Evolutionary conservation across 2,888 invertebrate genomes (phyloP).

Genomic region (Anaspis maculata): DNA sequence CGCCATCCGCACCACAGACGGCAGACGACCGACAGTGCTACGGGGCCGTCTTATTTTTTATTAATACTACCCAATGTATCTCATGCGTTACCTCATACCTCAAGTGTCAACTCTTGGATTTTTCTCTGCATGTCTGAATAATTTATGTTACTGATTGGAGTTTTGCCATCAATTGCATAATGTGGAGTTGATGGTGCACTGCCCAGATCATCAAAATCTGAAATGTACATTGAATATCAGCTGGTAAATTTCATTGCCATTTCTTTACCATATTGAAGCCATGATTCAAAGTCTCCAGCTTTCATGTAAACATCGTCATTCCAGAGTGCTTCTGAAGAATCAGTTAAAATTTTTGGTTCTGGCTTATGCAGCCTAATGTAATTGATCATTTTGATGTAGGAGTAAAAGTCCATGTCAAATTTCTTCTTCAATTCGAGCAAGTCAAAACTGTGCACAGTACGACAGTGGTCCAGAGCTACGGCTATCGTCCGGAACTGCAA

Average conservation of each 20-base stretch:
- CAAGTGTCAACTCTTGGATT: slow-evolving; percentile 36
- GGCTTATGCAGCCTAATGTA: slow-evolving; percentile 62
- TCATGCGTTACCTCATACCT: no score
- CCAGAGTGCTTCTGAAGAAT: slow-evolving; percentile 53
- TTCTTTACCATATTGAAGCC: slow-evolving; percentile 69
- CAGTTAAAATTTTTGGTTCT: slow-evolving; percentile 46
- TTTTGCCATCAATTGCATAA: slow-evolving; percentile 42
- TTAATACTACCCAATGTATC: no score
- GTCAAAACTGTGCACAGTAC: slow-evolving; percentile 56
- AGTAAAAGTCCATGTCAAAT: slow-evolving; percentile 73
- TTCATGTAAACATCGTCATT: slow-evolving; percentile 67
- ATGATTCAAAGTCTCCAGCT: slow-evolving; percentile 69
- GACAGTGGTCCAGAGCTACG: slow-evolving; percentile 60
- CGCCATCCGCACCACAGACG: no score
- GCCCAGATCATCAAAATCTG: slow-evolving; percentile 47
- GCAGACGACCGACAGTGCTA: no score
- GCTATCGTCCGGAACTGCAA: slow-evolving; percentile 52
- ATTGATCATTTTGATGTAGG: slow-evolving; percentile 73
- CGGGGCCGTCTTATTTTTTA: no score
- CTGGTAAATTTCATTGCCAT: slow-evolving; percentile 3
- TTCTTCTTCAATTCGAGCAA: slow-evolving; percentile 56
- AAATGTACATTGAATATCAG: not conserved
- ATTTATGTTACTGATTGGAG: slow-evolving; percentile 38
- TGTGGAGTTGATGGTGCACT: slow-evolving; percentile 42
- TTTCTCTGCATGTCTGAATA: slow-evolving; percentile 39